These are phyloP conservation scores for Stercorarius parasiticus DNA, from an alignment of 2,113 vertebrate species.

Conservation along the genomic window DNA sequence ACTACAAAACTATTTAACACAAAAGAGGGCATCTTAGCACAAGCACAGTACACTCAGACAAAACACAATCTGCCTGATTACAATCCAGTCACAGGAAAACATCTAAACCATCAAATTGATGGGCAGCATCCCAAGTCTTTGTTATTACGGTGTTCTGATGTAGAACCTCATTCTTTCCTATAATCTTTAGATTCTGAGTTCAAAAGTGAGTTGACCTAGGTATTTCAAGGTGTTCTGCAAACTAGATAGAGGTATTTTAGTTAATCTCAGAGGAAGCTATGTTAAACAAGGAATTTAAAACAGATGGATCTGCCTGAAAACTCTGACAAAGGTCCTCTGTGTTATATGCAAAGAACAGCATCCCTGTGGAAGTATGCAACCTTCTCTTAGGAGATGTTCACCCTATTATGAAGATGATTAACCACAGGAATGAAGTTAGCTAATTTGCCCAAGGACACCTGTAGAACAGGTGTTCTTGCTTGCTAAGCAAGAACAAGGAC, in stretches of 20 bases:
- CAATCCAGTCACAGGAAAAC: background rate
- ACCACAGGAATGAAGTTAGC: background rate
- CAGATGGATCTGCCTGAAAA: background rate
- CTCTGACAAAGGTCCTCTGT: background rate
- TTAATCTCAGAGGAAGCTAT: background rate
- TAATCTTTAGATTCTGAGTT: background rate
- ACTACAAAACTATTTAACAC: background rate
- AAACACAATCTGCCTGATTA: background rate
- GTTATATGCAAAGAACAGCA: background rate
- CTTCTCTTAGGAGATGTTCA: background rate
- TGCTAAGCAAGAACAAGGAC: background rate
- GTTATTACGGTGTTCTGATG: background rate
- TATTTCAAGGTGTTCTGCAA: background rate
- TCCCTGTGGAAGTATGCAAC: background rate
- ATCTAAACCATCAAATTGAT: background rate
- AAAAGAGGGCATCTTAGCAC: background rate
- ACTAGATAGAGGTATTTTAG: background rate
- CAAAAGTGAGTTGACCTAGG: background rate
- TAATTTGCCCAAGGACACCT: background rate
- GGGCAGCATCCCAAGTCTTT: background rate
- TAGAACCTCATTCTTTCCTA: background rate
- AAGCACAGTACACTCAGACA: background rate
- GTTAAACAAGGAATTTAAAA: background rate
- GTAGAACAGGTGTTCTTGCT: background rate
- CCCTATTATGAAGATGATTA: background rate